Percentiles rank a stretch among this genome's conserved stretches.
Evolutionary conservation across 2,888 invertebrate genomes (phyloP).

Genomic region (Clitarchus hookeri): DNA sequence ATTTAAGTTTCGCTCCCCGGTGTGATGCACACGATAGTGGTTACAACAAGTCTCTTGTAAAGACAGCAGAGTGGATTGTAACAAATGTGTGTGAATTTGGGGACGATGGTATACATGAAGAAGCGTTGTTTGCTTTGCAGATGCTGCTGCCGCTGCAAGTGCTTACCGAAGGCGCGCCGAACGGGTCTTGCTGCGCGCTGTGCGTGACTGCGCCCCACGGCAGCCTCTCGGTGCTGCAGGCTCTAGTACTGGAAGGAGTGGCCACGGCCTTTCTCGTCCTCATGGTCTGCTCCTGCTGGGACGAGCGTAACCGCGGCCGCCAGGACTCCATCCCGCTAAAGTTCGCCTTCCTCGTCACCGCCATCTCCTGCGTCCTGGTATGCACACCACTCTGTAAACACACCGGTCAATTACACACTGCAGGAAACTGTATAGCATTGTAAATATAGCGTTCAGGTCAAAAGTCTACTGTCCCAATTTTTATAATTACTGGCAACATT

Average conservation of each 20-base stretch:
- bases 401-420: too few relatives aligned
- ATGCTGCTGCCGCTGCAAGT: neutral
- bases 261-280: slow-evolving; percentile 53
- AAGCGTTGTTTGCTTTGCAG: neutral
- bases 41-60: too few relatives aligned
- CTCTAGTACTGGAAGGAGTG: slow-evolving; percentile 52
- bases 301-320: slow-evolving; percentile 51
- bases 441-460: too few relatives aligned
- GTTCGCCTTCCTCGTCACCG: slow-evolving; percentile 53
- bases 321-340: slow-evolving; percentile 53
- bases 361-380: slow-evolving; percentile 47
- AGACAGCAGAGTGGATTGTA: too few relatives aligned
- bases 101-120: too few relatives aligned
- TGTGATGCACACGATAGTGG: too few relatives aligned
- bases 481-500: too few relatives aligned
- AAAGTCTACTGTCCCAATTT: too few relatives aligned
- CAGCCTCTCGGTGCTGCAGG: slow-evolving; percentile 49
- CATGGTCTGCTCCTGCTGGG: slow-evolving; percentile 54
- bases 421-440: too few relatives aligned
- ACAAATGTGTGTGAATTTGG: too few relatives aligned
- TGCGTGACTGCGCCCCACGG: slow-evolving; percentile 51
- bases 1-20: too few relatives aligned
- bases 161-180: neutral
- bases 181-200: slow-evolving; percentile 21
- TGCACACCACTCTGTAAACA: neutral